A percentile compares a stretch with the other conserved stretches of the same genome.
These are phyloP conservation scores for Cyphomyrmex costatus DNA, from an alignment of 1,140 invertebrate species.

Conservation along the genomic window DNA sequence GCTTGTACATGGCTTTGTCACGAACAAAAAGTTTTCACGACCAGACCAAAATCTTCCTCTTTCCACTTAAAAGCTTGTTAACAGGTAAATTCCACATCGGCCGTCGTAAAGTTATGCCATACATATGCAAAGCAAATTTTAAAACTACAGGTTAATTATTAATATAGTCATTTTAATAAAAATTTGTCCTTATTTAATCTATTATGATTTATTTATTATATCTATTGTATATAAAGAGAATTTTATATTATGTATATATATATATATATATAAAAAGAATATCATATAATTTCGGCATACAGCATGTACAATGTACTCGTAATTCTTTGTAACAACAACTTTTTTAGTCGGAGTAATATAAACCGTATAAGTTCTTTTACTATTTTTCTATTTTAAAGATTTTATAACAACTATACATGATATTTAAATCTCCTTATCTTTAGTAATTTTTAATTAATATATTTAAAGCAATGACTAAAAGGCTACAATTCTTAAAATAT, in stretches of 20 bases:
- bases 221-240: not conserved
- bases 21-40: conserved; percentile 43
- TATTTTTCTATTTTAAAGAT: conserved; percentile 7
- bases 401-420: not conserved
- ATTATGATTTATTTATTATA: not conserved
- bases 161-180: not conserved
- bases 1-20: conserved; percentile 5
- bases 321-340: not conserved
- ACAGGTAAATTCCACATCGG: conserved; percentile 34
- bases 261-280: not conserved
- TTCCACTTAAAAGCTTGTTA: conserved; percentile 31
- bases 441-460: not conserved
- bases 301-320: not conserved
- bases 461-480: not conserved
- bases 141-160: conserved; percentile 5
- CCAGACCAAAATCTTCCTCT: conserved; percentile 25
- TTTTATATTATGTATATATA: not conserved
- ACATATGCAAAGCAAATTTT: not conserved
- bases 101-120: conserved; percentile 8
- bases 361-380: not conserved
- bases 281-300: not conserved
- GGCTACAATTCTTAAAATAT: not conserved
- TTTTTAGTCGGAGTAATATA: too few relatives aligned
- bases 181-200: not conserved
- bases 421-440: not conserved